Percentiles rank a stretch among this genome's conserved stretches.
Conservation (phyloP, 1,140 invertebrate species). For the Campoletis sonorensis region DNA sequence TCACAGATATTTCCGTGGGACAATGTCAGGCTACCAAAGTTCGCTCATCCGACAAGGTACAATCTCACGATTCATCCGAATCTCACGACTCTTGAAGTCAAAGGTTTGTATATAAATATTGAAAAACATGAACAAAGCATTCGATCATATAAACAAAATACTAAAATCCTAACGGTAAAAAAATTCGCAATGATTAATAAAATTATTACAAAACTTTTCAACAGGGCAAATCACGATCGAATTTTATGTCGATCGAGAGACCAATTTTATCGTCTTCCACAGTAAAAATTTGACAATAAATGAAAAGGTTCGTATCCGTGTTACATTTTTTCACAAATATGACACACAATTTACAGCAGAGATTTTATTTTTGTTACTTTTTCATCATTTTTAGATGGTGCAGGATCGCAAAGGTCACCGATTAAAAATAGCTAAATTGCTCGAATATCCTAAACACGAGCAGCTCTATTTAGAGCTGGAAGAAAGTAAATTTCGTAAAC, state of each 20-base stretch:
- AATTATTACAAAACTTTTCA: not conserved
- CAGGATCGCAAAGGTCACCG: constrained; percentile 84
- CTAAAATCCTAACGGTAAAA: not conserved
- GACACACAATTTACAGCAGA: not conserved
- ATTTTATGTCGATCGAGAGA: constrained; percentile 89
- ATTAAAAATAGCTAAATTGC: constrained; percentile 82
- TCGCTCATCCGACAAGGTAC: constrained; percentile 89
- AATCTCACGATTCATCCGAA: constrained; percentile 95
- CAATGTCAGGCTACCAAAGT: constrained; percentile 88
- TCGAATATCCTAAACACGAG: constrained; percentile 89
- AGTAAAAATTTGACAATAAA: constrained; percentile 92
- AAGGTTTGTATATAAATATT: constrained; percentile 79
- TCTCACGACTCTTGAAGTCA: constrained; percentile 91
- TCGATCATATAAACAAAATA: constrained; percentile 10
- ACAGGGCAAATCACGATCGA: constrained; percentile 91
- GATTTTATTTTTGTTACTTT: constrained; percentile 24
- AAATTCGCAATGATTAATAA: constrained; percentile 50
- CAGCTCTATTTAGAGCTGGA: constrained; percentile 92
- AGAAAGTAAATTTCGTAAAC: constrained; percentile 83
- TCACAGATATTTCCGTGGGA: constrained; percentile 92
- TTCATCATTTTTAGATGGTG: constrained; percentile 78
- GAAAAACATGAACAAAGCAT: not conserved
- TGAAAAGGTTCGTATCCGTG: constrained; percentile 80
- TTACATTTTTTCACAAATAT: not conserved
- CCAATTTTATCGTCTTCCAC: constrained; percentile 94